These are phyloP conservation scores for Grammomys dolichurus DNA, from an alignment of 2,113 vertebrate species.

Conservation along the genomic window DNA sequence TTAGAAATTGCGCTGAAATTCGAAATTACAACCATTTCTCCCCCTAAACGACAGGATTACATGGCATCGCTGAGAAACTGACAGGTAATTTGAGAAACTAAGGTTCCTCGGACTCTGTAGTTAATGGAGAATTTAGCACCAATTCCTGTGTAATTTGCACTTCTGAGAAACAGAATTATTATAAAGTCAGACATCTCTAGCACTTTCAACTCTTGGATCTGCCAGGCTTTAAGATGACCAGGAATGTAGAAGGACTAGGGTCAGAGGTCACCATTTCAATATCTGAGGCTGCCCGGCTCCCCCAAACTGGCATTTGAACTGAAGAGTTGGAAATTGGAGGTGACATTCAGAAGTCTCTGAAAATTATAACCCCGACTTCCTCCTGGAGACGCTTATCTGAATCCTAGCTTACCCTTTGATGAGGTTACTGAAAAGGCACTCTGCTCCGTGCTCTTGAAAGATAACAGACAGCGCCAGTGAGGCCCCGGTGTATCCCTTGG, in stretches of 20 bases:
- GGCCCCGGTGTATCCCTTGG: constrained; percentile 75
- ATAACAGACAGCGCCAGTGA: constrained; percentile 85
- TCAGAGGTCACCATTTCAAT: constrained; percentile 90
- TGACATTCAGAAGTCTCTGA: constrained; percentile 92
- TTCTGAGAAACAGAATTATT: constrained; percentile 89
- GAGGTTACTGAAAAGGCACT: constrained; percentile 89
- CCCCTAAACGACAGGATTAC: constrained; percentile 82
- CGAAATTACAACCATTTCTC: constrained; percentile 68
- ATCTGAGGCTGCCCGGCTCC: constrained; percentile 86
- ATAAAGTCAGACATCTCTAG: constrained; percentile 88
- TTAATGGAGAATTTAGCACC: constrained; percentile 92
- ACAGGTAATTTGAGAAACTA: constrained; percentile 90
- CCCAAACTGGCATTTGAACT: constrained; percentile 85
- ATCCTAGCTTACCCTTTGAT: constrained; percentile 90
- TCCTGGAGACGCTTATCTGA: constrained; percentile 92
- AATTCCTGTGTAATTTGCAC: constrained; percentile 90
- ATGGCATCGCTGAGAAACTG: constrained; percentile 83
- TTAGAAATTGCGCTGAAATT: constrained; percentile 84
- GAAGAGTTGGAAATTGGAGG: constrained; percentile 89
- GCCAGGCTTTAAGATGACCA: constrained; percentile 85
- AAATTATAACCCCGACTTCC: constrained; percentile 91
- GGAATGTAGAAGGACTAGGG: constrained; percentile 80
- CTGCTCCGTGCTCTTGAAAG: constrained; percentile 85
- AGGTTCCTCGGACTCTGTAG: constrained; percentile 86
- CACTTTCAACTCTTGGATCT: constrained; percentile 87